A percentile compares a stretch with the other conserved stretches of the same genome.
phyloP scores from a whole-genome alignment of 2,113 vertebrate species.

The Xyliphius kryptos region DNA sequence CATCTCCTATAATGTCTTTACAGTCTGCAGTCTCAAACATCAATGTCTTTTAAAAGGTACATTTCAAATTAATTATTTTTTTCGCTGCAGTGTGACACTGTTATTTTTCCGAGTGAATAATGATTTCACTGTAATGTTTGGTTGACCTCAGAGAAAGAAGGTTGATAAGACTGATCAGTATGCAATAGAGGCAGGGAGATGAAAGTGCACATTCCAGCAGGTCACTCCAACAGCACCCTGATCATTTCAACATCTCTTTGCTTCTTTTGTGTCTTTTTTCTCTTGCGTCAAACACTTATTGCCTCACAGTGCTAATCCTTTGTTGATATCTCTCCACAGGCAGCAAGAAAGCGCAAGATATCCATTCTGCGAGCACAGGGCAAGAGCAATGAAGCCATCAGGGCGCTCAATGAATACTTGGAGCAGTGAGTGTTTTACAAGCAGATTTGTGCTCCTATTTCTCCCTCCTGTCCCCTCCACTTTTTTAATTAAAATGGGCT shows the following conservation, averaged over 20 bases:
- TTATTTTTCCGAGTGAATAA: too few species aligned
- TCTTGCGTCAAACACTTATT: slow-evolving; percentile 32
- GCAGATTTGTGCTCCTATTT: slow-evolving; percentile 62
- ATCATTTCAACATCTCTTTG: slow-evolving; percentile 26
- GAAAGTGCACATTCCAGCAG: slow-evolving; percentile 12
- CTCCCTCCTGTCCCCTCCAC: slow-evolving; percentile 36
- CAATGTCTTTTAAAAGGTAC: slow-evolving; percentile 22
- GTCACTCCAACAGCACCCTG: slow-evolving; percentile 15
- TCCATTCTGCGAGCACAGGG: slow-evolving; percentile 98
- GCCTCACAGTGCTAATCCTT: too few species aligned
- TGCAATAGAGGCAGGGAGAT: too few species aligned
- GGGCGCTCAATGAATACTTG: slow-evolving; percentile 98
- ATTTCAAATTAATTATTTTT: slow-evolving; percentile 1
- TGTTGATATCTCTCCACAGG: too few species aligned
- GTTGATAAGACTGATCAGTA: too few species aligned
- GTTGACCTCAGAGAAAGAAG: too few species aligned
- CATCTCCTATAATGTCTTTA: slow-evolving; percentile 25
- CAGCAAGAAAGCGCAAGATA: slow-evolving; percentile 98
- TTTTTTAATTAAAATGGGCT: slow-evolving; percentile 93
- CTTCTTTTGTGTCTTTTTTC: slow-evolving; percentile 19
- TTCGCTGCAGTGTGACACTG: too few species aligned
- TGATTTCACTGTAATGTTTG: too few species aligned
- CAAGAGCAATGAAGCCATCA: slow-evolving; percentile 89
- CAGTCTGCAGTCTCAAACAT: slow-evolving; percentile 22
- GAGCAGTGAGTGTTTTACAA: slow-evolving; percentile 95